Base-by-base conservation (phyloP, 2,113 vertebrate species). In the Nycticryphes semicollaris region DNA sequence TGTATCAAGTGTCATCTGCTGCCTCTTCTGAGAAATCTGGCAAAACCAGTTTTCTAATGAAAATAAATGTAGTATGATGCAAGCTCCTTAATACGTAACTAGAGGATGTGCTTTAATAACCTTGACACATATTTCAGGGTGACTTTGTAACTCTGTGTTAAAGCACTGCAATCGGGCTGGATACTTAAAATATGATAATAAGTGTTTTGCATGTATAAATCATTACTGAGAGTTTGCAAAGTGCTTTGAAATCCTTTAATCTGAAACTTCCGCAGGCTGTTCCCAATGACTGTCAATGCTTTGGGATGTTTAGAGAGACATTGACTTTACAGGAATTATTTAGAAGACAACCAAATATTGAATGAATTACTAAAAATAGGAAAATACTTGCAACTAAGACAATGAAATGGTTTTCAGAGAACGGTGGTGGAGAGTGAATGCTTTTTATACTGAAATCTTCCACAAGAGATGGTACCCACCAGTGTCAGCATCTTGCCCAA, bases 121-220 rank as follows among this genome's bases (percentile, higher is more conserved):
- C 60, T 81, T 63, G 64, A 69, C 84, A 18, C 1, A 1, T 35
- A 78, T 53, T 89, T 82, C 56, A 51, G 66, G 66, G 66, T 93
- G 87, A 93, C 90, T 84, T 86, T 48, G 41, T 48, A 76, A 28
- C 51, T 67, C 60, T 43, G 15, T 74, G 35, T 41, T 77, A 66
- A 77, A 90, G 23, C 20, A 15, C 47, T 73, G 67, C 53, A 66
- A 70, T 81, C 35, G 33, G 41, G n/a, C 68, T 28, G 80, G 50
- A n/a, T 51, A 10, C 66, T 56, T 33, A 47, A 91, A 89, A 84
- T 79, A 92, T 62, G 84, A n/a, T 91, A 78, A 94, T 89, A 28
- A 91, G 60, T 6, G 41, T 87, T 95, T 91, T 43, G 83, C 56
- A 24, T 79, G 43, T 41, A 27, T 78, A 91, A 94, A 93, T 84